Evolutionary conservation across 1,140 invertebrate species (phyloP), one percentile per base, ranked within the genome.

Genomic region (Lycorma delicatula): DNA sequence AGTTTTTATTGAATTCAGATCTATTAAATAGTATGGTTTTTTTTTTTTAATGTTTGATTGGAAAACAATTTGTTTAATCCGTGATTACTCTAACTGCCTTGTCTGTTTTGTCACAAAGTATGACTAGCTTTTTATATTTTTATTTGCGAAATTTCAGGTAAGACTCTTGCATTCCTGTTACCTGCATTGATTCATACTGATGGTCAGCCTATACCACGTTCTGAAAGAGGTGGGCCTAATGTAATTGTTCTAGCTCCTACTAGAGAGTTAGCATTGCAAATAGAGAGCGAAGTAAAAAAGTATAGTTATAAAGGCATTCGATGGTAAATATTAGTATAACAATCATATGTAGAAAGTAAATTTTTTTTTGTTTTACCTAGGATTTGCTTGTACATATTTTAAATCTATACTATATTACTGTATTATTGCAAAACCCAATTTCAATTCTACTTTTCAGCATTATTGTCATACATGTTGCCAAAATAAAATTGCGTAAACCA

Each of bases 101-200:
- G n/a, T n/a, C n/a, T n/a, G n/a, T n/a, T n/a, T n/a, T n/a, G n/a
- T n/a, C n/a, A n/a, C n/a, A n/a, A n/a, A n/a, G n/a, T n/a, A n/a
- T n/a, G n/a, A n/a, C n/a, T n/a, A n/a, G n/a, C n/a, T n/a, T n/a
- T n/a, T n/a, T n/a, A n/a, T n/a, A n/a, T n/a, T n/a, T n/a, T n/a
- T n/a, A n/a, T n/a, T n/a, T n/a, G n/a, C n/a, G 1, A 44, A 50
- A 56, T 67, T 69, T 53, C 75, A 72, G 85, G 86, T 2, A 90
- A 90, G 76, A 97, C 93, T 0, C 72, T 96, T 31, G 92, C 93
- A 0, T 97, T 96, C 67, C 71, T 97, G 0, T 68, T 97, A 27
- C 93, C 93, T 28, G 92, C 91, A 13, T 78, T 97, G 41, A 86
- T 94, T 63, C 91, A 94, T 66, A 92, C 92, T 50, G 87, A 91